Conservation (phyloP, 1,140 invertebrate genomes). For the Lordiphosa clarofinis region DNA sequence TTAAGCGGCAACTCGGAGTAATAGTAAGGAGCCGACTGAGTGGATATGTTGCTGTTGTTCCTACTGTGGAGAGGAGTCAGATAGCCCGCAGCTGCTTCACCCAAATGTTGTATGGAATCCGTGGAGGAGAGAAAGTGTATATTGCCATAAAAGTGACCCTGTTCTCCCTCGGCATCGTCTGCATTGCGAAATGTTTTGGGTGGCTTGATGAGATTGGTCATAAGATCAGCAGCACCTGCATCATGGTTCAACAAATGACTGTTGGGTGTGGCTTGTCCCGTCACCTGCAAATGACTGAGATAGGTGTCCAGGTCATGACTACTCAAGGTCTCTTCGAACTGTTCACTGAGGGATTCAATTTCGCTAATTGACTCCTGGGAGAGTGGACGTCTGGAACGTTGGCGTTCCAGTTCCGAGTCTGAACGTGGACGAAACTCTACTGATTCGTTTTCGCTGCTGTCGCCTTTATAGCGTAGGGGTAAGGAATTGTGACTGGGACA, state of each 20-base stretch:
- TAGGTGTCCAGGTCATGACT: slow-evolving; percentile 85
- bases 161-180: slow-evolving; percentile 57
- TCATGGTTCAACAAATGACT: slow-evolving; percentile 42
- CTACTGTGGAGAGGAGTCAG: slow-evolving; percentile 69
- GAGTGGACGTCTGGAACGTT: slow-evolving; percentile 85
- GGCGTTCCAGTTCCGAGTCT: slow-evolving; percentile 82
- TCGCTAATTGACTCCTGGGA: slow-evolving; percentile 85
- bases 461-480: slow-evolving; percentile 31
- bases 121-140: slow-evolving; percentile 77
- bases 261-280: slow-evolving; percentile 34
- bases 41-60: slow-evolving; percentile 79
- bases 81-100: slow-evolving; percentile 28
- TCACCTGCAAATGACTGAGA: slow-evolving; percentile 83
- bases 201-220: slow-evolving; percentile 72
- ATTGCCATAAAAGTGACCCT: slow-evolving; percentile 71
- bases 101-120: slow-evolving; percentile 68
- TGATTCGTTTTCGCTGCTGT: slow-evolving; percentile 70
- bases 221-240: slow-evolving; percentile 35
- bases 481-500: slow-evolving; percentile 68
- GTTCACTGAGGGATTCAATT: slow-evolving; percentile 83
- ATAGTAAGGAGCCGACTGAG: slow-evolving; percentile 89
- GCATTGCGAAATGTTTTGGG: slow-evolving; percentile 72
- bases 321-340: slow-evolving; percentile 81
- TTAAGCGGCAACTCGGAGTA: slow-evolving; percentile 89
- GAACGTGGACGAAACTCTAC: slow-evolving; percentile 82